Conservation (phyloP, 92 coral and sea anemone species). For the Diadumene lineata region DNA sequence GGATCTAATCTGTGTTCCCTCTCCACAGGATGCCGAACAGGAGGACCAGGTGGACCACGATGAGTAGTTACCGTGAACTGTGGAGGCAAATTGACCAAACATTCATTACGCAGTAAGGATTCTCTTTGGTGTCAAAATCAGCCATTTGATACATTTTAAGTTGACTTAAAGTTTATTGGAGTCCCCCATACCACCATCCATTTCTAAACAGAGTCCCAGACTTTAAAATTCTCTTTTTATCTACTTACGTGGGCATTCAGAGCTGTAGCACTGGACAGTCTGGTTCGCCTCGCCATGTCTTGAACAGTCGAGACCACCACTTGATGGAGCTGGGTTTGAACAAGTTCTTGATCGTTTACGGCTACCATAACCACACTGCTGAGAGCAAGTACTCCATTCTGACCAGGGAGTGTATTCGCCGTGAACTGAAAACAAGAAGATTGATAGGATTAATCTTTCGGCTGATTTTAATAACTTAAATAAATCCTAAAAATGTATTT, state of each 20-base stretch:
- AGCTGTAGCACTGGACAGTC: slow-evolving; percentile 75
- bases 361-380: slow-evolving; percentile 87
- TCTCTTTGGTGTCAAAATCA: too few species aligned
- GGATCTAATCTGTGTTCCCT: slow-evolving; percentile 84
- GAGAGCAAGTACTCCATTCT: slow-evolving; percentile 76
- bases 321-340: slow-evolving; percentile 86
- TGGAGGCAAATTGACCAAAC: not conserved
- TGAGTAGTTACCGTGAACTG: slow-evolving; percentile 78
- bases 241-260: slow-evolving; percentile 86
- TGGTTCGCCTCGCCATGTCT: slow-evolving; percentile 74
- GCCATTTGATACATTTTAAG: too few species aligned
- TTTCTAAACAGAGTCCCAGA: too few species aligned
- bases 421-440: slow-evolving; percentile 53
- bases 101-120: too few species aligned
- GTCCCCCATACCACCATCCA: too few species aligned
- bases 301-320: slow-evolving; percentile 85
- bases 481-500: too few species aligned
- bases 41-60: slow-evolving; percentile 88
- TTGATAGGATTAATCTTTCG: too few species aligned
- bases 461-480: too few species aligned
- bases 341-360: slow-evolving; percentile 75
- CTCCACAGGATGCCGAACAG: slow-evolving; percentile 94
- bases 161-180: too few species aligned
- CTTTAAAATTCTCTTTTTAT: not conserved
- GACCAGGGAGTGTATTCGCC: slow-evolving; percentile 88